Evolutionary conservation across 2,797 vertebrate species (phyloP).

Genomic region (Oreochromis grahami): DNA sequence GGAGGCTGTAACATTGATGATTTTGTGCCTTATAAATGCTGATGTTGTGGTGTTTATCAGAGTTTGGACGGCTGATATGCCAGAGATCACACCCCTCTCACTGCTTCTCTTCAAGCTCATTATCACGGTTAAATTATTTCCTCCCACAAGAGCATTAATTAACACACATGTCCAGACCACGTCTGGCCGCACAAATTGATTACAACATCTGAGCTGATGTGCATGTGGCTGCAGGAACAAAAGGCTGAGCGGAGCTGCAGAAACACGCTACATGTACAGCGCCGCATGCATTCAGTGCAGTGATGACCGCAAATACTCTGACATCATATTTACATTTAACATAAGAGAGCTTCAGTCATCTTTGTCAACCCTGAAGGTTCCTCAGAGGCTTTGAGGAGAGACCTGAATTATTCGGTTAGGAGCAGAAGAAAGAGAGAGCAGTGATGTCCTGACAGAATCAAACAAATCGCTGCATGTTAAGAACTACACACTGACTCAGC

Average conservation of each 20-base stretch:
- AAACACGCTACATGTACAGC: constrained; percentile 27
- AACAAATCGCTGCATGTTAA: constrained; percentile 24
- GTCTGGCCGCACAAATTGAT: constrained; percentile 79
- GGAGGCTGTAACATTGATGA: background rate
- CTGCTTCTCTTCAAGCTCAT: constrained; percentile 76
- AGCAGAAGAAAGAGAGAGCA: constrained; percentile 29
- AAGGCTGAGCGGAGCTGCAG: constrained; percentile 31
- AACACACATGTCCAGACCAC: constrained; percentile 77
- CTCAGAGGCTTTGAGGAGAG: constrained; percentile 71
- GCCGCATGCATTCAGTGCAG: constrained; percentile 12
- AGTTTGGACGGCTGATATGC: constrained; percentile 17
- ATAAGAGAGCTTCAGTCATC: constrained; percentile 69
- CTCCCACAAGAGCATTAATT: constrained; percentile 80
- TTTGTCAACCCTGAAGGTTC: constrained; percentile 75
- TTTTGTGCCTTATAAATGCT: background rate
- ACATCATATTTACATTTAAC: constrained; percentile 31
- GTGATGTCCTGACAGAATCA: constrained; percentile 45
- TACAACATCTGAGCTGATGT: constrained; percentile 68
- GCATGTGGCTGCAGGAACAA: constrained; percentile 48
- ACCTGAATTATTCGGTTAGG: constrained; percentile 73
- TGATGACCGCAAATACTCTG: constrained; percentile 44
- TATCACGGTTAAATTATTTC: constrained; percentile 81
- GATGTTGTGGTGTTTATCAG: background rate
- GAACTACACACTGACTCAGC: background rate
- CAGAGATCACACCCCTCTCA: constrained; percentile 62